Percentiles rank a stretch among this genome's conserved stretches.
phyloP scores from a whole-genome alignment of 2,888 invertebrate genomes.

The Caradrina clavipalpis region DNA sequence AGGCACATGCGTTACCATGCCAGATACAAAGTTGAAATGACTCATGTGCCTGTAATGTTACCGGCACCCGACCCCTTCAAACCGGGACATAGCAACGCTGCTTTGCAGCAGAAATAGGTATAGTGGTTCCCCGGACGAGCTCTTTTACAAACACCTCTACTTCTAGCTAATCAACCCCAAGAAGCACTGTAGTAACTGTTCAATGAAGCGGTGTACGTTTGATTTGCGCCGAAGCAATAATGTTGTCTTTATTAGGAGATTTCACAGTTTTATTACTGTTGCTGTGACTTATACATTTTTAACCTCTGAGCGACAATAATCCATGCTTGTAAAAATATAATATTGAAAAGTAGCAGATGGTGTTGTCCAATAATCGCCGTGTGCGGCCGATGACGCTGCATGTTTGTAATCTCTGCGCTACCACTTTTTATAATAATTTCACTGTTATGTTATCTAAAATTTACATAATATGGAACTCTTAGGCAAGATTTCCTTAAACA shows the following conservation, averaged over 20 bases:
- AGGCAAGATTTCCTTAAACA: constrained; percentile 41
- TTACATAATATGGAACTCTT: constrained; percentile 23
- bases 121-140: too few species aligned
- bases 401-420: constrained; percentile 15
- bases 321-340: too few species aligned
- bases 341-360: neutral
- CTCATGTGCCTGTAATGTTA: too few species aligned
- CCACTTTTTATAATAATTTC: constrained; percentile 39
- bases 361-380: neutral
- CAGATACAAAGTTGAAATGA: too few species aligned
- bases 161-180: too few species aligned
- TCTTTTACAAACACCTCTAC: too few species aligned
- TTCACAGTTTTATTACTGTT: constrained; percentile 17
- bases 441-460: constrained; percentile 18
- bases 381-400: constrained; percentile 3
- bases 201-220: constrained; percentile 2
- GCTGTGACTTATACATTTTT: neutral
- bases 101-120: too few species aligned
- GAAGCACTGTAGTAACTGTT: neutral
- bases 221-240: constrained; percentile 14
- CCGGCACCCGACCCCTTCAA: too few species aligned
- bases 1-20: too few species aligned
- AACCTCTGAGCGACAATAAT: neutral
- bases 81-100: too few species aligned
- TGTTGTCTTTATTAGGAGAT: neutral